These are phyloP conservation scores for Drosophila rellima DNA, from an alignment of 2,888 invertebrate species.

Conservation along the genomic window DNA sequence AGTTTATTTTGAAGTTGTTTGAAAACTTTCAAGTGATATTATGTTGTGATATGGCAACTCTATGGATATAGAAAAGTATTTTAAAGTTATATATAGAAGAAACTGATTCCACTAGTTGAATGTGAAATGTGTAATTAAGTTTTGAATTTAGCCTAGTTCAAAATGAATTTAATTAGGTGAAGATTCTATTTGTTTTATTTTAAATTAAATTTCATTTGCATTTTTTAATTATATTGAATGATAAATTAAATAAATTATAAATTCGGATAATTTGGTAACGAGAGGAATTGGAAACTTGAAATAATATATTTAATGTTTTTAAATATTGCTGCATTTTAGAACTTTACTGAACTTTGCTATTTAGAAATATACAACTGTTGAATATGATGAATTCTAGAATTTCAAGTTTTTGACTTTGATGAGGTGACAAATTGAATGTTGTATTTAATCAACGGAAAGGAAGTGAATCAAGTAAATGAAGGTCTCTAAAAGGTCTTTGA, in stretches of 20 bases:
- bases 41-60: slow-evolving; percentile 1
- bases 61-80: not conserved
- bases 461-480: not conserved
- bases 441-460: not conserved
- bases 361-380: too few species aligned
- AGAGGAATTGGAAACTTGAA: not conserved
- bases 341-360: too few species aligned
- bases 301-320: too few species aligned
- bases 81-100: not conserved
- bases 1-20: slow-evolving; percentile 5
- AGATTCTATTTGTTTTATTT: not conserved
- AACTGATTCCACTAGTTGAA: slow-evolving; percentile 42
- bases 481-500: not conserved
- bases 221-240: not conserved
- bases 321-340: too few species aligned
- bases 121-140: slow-evolving; percentile 7
- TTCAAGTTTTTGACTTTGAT: not conserved
- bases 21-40: slow-evolving; percentile 5
- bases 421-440: not conserved
- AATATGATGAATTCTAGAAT: not conserved
- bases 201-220: not conserved
- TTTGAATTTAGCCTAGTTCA: not conserved
- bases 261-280: too few species aligned
- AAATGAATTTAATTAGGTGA: not conserved
- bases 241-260: too few species aligned